Conservation (phyloP, 2,113 vertebrate genomes). For the Morone chrysops region DNA sequence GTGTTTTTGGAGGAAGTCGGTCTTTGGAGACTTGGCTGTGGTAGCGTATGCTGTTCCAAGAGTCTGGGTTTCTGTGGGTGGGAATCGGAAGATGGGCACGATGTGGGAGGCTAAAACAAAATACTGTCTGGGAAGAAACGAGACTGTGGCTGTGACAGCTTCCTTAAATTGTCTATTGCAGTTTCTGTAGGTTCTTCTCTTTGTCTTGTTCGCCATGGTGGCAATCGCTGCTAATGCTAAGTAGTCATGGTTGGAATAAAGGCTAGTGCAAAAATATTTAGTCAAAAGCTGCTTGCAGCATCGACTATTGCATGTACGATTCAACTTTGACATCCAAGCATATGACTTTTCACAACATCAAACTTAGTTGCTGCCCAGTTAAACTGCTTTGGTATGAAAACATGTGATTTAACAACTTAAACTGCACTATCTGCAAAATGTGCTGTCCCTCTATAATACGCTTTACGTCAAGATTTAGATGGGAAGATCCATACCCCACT, state of each 20-base stretch:
- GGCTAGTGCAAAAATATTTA: background rate
- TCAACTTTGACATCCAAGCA: background rate
- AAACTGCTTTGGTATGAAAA: background rate
- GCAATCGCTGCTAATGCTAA: background rate
- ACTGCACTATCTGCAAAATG: background rate
- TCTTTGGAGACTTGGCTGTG: conserved; percentile 72
- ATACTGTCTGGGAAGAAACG: conserved; percentile 37
- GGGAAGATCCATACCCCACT: too few relatives aligned
- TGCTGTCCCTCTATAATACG: too few relatives aligned
- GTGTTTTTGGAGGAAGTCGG: conserved; percentile 74
- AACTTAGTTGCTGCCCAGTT: too few relatives aligned
- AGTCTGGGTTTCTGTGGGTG: conserved; percentile 69
- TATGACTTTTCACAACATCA: too few relatives aligned
- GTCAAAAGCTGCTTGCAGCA: too few relatives aligned
- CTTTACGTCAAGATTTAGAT: background rate
- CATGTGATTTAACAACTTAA: background rate
- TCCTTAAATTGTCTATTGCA: background rate
- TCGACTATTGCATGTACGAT: background rate
- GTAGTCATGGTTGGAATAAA: background rate
- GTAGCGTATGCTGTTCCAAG: conserved; percentile 45
- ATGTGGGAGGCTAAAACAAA: conserved; percentile 45
- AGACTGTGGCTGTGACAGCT: background rate
- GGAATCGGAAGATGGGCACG: conserved; percentile 56
- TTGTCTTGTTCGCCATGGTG: background rate
- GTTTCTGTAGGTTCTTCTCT: background rate